Conservation (phyloP, 2,113 vertebrate genomes). For the Merops nubicus region DNA sequence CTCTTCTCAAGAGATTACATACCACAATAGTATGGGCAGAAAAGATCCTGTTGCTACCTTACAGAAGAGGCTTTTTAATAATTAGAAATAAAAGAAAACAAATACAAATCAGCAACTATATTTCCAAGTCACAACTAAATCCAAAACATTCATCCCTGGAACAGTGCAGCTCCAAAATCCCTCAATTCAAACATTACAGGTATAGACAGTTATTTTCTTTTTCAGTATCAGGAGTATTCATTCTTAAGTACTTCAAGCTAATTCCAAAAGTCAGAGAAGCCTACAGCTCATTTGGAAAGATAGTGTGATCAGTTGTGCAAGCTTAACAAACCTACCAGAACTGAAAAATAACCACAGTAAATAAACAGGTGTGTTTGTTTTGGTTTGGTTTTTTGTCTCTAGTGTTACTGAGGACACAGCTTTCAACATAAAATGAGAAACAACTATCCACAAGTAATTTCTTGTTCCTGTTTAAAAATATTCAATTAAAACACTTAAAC, state of each 20-base stretch:
- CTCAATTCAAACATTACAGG: background rate
- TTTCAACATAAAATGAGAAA: background rate
- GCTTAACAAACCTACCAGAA: background rate
- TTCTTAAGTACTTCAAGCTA: background rate
- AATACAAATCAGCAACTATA: background rate
- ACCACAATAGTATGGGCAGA: background rate
- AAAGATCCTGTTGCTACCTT: background rate
- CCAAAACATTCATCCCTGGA: too few relatives aligned
- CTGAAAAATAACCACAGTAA: background rate
- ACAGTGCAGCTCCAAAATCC: background rate
- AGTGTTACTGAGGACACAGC: background rate
- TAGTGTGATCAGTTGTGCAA: background rate
- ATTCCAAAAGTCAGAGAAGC: background rate
- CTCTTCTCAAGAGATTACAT: too few relatives aligned
- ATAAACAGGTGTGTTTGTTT: background rate
- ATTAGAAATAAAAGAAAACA: background rate
- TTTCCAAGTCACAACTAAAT: background rate
- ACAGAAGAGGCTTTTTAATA: background rate
- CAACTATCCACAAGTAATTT: background rate
- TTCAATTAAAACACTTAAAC: background rate
- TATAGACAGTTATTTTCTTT: background rate
- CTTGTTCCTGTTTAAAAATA: background rate
- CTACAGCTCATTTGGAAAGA: background rate
- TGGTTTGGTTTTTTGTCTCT: background rate
- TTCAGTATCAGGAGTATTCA: background rate